Evolutionary conservation across 2,888 invertebrate species (phyloP), one percentile per base, ranked within the genome.

Genomic region (Stenchaetothrips biformis): DNA sequence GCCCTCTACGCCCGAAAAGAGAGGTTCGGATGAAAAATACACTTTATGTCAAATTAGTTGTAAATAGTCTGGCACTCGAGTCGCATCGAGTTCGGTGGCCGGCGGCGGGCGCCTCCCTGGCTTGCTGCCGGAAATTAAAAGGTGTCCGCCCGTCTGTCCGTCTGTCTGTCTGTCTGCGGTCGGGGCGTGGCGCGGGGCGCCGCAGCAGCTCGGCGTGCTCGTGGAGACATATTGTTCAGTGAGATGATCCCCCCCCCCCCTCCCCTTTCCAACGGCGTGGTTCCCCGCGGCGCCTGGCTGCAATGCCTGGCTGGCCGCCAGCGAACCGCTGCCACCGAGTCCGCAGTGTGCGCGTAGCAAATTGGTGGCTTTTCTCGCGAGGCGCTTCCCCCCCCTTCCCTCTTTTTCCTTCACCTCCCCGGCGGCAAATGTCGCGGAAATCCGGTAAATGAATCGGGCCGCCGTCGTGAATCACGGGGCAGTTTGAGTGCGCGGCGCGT

Each of bases 1-100:
- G 67, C 25, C 62, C n/a, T 67, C 67, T 21, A 6, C 67, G 9
- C 67, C 67, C 21, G 25, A 74, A 74, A 74, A 25, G 21, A 74
- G 67, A 74, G 67, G 67, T 74, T 74, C 67, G 67, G 67, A 74
- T 74, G 67, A 74, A 74, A 74, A 74, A 74, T 74, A 74, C 67
- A 74, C 25, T 74, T 74, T 74, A 25, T 74, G 67, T 74, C 67
- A 74, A 74, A 74, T 74, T 74, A 74, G 67, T 74, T 74, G 67
- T 21, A 74, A 74, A 74, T 74, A 74, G 67, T 74, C 67, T 74
- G 67, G 9, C 67, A 74, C 67, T 74, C 25, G 67, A 21, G 8
- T 21, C 25, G 11, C 11, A 53, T 7, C 53, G 49, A 13, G 53
- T 53, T 2, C 16, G 53, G 53, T 53, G 16, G 53, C 53, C 4